Conservation (phyloP, 2,797 vertebrate genomes). For the Syndactyla subalaris region DNA sequence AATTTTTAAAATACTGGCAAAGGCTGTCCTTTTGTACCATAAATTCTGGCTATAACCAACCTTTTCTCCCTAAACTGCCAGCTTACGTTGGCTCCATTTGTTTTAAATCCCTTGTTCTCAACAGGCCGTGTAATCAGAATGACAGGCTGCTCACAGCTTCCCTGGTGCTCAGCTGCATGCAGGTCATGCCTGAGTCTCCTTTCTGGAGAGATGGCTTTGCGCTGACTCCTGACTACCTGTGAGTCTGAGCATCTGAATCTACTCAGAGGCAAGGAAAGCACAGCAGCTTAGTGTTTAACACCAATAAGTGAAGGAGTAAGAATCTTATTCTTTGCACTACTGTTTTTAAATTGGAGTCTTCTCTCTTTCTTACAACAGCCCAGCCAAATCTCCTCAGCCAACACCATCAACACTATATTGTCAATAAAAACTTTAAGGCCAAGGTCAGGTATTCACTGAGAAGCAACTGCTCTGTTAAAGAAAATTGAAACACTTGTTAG, state of each 20-base stretch:
- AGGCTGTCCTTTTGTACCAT: background rate
- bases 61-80: slow-evolving; percentile 29
- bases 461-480: background rate
- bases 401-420: background rate
- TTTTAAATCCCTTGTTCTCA: slow-evolving; percentile 27
- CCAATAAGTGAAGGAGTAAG: background rate
- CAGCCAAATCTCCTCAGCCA: background rate
- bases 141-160: background rate
- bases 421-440: slow-evolving; percentile 10
- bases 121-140: background rate
- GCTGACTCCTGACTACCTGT: background rate
- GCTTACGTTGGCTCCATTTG: background rate
- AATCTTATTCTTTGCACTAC: background rate
- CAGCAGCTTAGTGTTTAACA: slow-evolving; percentile 5
- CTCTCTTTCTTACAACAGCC: background rate
- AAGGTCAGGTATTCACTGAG: slow-evolving; percentile 18
- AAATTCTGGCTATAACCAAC: slow-evolving; percentile 25
- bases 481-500: slow-evolving; percentile 28
- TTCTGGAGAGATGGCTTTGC: background rate
- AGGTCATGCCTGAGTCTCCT: background rate
- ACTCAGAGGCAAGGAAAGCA: background rate
- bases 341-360: background rate
- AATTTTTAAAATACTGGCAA: background rate
- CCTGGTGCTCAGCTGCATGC: background rate
- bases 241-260: background rate